Conservation (phyloP, 2,113 vertebrate genomes). For the Zingel zingel region DNA sequence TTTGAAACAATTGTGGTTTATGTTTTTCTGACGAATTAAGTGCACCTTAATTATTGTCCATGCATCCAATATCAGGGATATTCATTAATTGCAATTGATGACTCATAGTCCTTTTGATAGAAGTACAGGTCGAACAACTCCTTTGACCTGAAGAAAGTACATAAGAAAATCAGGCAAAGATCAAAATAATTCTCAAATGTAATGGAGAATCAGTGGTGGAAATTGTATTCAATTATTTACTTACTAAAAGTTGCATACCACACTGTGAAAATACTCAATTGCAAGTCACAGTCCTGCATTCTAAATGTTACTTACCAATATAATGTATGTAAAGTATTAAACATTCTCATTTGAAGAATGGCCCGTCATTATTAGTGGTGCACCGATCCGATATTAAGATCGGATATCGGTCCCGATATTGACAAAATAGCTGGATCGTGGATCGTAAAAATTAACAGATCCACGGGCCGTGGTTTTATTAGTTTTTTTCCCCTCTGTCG, state of each 20-base stretch:
- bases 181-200: not conserved
- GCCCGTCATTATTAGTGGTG: no score
- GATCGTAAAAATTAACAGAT: no score
- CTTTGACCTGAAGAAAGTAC: conserved; percentile 55
- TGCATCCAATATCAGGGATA: not conserved
- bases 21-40: not conserved
- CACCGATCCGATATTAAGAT: no score
- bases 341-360: not conserved
- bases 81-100: not conserved
- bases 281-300: not conserved
- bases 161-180: not conserved
- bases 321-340: not conserved
- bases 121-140: conserved; percentile 11
- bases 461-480: no score
- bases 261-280: not conserved
- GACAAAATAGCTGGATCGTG: no score
- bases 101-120: not conserved
- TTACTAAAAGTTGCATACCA: not conserved
- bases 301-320: not conserved
- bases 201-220: not conserved
- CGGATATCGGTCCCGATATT: no score
- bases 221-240: not conserved
- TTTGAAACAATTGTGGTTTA: not conserved
- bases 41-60: not conserved
- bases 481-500: no score